phyloP scores from a whole-genome alignment of 37 sponge, comb jelly and placozoan genomes.

The Chondrilla cf. caribensis region DNA sequence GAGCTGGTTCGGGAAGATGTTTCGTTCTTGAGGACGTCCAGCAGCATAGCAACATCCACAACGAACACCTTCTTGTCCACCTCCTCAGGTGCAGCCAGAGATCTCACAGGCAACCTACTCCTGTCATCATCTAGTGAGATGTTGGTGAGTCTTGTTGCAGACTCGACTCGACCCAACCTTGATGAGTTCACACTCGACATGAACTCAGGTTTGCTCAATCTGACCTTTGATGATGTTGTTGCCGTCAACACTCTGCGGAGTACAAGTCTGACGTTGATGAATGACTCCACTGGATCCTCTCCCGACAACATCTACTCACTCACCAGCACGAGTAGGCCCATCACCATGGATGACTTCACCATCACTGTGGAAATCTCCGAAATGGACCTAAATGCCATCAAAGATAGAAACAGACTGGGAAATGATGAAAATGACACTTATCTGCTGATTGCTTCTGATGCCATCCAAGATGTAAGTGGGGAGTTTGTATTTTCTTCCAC shows the following conservation, averaged over 20 bases:
- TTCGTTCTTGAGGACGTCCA: slow-evolving; percentile 27
- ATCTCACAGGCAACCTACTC: slow-evolving; percentile 48
- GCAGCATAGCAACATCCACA: slow-evolving; percentile 43
- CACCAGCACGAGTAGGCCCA: slow-evolving; percentile 37
- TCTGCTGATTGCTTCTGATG: slow-evolving; percentile 37
- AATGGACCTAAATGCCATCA: slow-evolving; percentile 69
- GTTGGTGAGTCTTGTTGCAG: slow-evolving; percentile 22
- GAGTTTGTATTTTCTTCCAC: slow-evolving; percentile 35
- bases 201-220: slow-evolving; percentile 49
- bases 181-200: slow-evolving; percentile 58
- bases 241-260: slow-evolving; percentile 44
- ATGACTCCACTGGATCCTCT: slow-evolving; percentile 19
- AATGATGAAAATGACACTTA: slow-evolving; percentile 40
- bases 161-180: slow-evolving; percentile 51
- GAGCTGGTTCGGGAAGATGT: slow-evolving; percentile 42
- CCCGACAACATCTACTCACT: slow-evolving; percentile 59
- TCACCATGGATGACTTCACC: slow-evolving; percentile 34
- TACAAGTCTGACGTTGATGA: slow-evolving; percentile 50
- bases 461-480: slow-evolving; percentile 39
- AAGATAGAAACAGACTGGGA: slow-evolving; percentile 39
- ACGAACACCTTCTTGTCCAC: slow-evolving; percentile 52
- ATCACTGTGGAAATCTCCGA: slow-evolving; percentile 38
- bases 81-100: slow-evolving; percentile 36
- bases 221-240: slow-evolving; percentile 79
- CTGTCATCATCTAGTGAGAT: slow-evolving; percentile 31